phyloP scores from a whole-genome alignment of 1,140 invertebrate genomes.

The Trachelipus rathkii region DNA sequence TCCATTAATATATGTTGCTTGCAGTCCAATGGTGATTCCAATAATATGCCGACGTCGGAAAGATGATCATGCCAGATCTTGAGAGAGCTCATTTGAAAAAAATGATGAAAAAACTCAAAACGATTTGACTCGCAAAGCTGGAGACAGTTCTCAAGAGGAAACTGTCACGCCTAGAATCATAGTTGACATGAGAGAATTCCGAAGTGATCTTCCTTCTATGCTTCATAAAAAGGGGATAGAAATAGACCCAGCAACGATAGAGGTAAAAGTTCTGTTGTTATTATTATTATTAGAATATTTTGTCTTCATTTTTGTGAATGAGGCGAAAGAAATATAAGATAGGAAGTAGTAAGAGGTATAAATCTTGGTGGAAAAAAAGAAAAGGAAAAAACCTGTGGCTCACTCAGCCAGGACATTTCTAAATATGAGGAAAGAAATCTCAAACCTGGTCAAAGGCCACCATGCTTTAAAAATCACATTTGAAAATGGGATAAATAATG shows the following conservation, averaged over 20 bases:
- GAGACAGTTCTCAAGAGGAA: constrained; percentile 38
- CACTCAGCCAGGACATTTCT: too few relatives aligned
- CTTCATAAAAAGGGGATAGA: constrained; percentile 90
- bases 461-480: too few relatives aligned
- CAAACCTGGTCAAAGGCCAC: too few relatives aligned
- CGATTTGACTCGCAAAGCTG: constrained; percentile 63
- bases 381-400: too few relatives aligned
- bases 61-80: constrained; percentile 65
- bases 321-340: too few relatives aligned
- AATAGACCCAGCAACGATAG: constrained; percentile 84
- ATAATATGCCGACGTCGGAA: constrained; percentile 82
- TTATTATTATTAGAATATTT: too few relatives aligned
- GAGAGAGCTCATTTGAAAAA: constrained; percentile 51
- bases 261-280: constrained; percentile 56
- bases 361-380: too few relatives aligned
- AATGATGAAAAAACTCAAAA: constrained; percentile 50
- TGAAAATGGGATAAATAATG: too few relatives aligned
- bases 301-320: too few relatives aligned
- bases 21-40: constrained; percentile 80
- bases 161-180: constrained; percentile 63
- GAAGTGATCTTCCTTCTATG: constrained; percentile 89
- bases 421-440: too few relatives aligned
- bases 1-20: neutral
- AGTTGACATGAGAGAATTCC: constrained; percentile 97
- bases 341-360: too few relatives aligned